Base-by-base conservation (phyloP, 2,888 invertebrate genomes). In the Allacma fusca region DNA sequence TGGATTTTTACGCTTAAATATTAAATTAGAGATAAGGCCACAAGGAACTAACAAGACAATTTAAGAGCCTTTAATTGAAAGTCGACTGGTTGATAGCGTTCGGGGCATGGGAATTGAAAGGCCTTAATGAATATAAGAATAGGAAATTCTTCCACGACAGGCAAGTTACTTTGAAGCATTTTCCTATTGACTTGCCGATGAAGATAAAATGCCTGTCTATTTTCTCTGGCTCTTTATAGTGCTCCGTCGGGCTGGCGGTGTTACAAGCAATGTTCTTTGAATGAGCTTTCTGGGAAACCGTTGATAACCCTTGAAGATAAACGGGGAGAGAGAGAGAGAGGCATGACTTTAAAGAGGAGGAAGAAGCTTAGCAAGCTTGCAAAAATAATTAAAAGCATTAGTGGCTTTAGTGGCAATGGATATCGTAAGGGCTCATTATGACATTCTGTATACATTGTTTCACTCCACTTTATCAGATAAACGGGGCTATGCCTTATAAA, bases 331-430 rank as follows among this genome's bases (percentile, higher is more conserved):
- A 62, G 59, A 62, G 62, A 62, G 21, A 62, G 24, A 24, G 23
- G 24, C 62, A 62, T 62, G 59, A 7, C 62, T 62, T 62, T 24
- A 26, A 9, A 62, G 62, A 24, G 5, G 2, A 12, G 9, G 16
- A 19, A 28, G 57, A 50, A 43, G 80, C 44, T 62, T 43, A 70
- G 72, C 75, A 73, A 40, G 69, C 76, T 75, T 75, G 74, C 79
- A 28, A 79, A 81, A 80, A 80, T 81, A 80, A 81, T 79, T 80
- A 80, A 79, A 81, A 64, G 77, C 80, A 81, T 81, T 81, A 79
- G 79, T 62, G 75, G 68, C 23, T 12, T 62, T 62, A 23, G 23
- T 24, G 62, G 62, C 7, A 62, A 24, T 12, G 9, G 62, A 9
- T 24, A 24, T 4, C 2, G 62, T 21, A 59, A n/a, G 24, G 70